phyloP scores from a whole-genome alignment of 1,140 invertebrate genomes.

The Bombus confusus region DNA sequence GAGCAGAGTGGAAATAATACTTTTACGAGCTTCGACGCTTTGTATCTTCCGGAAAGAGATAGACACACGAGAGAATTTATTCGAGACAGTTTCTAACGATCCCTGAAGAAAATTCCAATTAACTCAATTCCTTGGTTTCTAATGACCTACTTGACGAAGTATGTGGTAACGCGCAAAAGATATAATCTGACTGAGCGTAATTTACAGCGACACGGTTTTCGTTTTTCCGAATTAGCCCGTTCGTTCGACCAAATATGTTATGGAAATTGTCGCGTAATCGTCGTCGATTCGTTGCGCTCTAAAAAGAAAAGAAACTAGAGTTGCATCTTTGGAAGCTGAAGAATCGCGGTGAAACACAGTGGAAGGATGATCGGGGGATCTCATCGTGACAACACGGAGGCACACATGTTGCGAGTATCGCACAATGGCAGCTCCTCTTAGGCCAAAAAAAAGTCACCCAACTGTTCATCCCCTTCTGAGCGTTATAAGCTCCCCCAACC shows the following conservation, averaged over 20 bases:
- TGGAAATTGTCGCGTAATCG: too few species aligned
- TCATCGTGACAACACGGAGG: conserved; percentile 62
- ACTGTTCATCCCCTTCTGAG: conserved; percentile 79
- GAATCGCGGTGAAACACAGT: conserved; percentile 28
- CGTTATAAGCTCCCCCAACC: conserved; percentile 71
- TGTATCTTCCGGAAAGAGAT: background rate
- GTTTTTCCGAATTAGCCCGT: too few species aligned
- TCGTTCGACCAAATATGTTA: background rate
- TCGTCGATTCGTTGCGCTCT: background rate
- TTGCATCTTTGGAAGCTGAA: background rate
- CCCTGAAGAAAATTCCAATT: too few species aligned
- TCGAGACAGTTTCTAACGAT: too few species aligned
- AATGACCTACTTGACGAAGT: background rate
- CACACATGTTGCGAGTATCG: conserved; percentile 78
- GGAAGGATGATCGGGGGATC: conserved; percentile 61
- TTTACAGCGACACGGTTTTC: too few species aligned
- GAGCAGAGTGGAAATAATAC: background rate
- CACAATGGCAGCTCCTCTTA: conserved; percentile 73
- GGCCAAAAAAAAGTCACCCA: conserved; percentile 78
- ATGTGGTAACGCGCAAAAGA: background rate
- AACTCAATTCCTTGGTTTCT: background rate
- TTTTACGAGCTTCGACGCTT: background rate
- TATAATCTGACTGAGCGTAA: background rate
- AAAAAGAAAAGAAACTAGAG: too few species aligned
- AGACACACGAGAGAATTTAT: too few species aligned